A percentile compares a stretch with the other conserved stretches of the same genome.
phyloP scores from a whole-genome alignment of 2,888 invertebrate genomes.

The Melanophora roralis region DNA sequence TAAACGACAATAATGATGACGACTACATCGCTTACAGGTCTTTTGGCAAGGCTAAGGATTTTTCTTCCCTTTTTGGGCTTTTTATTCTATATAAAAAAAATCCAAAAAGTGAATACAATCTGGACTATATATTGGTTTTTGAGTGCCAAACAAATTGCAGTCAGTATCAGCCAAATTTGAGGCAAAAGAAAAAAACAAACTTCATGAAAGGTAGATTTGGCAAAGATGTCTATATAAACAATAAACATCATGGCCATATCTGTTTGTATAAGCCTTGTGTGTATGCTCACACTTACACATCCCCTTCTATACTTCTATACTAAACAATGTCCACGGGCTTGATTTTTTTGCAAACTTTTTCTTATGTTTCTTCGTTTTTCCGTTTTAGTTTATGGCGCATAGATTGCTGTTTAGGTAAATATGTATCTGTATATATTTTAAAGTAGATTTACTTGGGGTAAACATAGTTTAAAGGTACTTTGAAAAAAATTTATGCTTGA shows the following conservation, averaged over 20 bases:
- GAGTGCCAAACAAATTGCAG: constrained; percentile 61
- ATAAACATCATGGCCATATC: constrained; percentile 49
- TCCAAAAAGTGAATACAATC: constrained; percentile 37
- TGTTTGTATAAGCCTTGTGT: constrained; percentile 8
- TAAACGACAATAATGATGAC: constrained; percentile 56
- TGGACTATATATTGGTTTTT: constrained; percentile 56
- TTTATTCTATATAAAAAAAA: background rate
- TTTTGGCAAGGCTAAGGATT: constrained; percentile 55
- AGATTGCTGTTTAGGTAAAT: constrained; percentile 46
- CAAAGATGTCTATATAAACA: constrained; percentile 60
- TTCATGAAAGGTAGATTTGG: constrained; percentile 62
- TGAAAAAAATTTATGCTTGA: background rate
- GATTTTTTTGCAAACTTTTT: background rate
- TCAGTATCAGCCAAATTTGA: constrained; percentile 38
- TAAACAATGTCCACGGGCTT: constrained; percentile 3
- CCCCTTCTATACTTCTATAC: background rate
- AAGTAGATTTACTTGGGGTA: constrained; percentile 50
- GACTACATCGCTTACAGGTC: constrained; percentile 60
- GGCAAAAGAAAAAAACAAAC: constrained; percentile 13
- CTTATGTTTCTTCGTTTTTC: background rate
- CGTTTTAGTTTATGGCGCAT: constrained; percentile 9
- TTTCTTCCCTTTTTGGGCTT: constrained; percentile 21
- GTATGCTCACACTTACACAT: background rate
- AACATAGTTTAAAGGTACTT: constrained; percentile 6
- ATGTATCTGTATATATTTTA: constrained; percentile 43